Evolutionary conservation across 2,888 invertebrate species (phyloP).

Genomic region (Clusia tigrina): DNA sequence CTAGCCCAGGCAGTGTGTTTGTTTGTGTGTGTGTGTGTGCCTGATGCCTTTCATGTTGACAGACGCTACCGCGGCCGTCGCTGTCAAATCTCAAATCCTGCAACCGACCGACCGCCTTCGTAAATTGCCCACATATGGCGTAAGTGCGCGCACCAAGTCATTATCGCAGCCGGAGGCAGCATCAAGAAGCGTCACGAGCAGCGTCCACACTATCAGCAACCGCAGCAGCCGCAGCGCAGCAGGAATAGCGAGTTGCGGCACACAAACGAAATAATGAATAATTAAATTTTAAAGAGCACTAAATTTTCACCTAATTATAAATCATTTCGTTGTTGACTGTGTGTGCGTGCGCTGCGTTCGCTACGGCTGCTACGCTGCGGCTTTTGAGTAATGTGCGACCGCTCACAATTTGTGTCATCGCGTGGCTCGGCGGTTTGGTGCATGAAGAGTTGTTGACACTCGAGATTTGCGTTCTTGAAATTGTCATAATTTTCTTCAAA

Average conservation of each 20-base stretch:
- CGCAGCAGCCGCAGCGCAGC: neutral
- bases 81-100: neutral
- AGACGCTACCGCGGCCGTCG: conserved; percentile 1
- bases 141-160: neutral
- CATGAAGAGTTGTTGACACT: neutral
- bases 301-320: conserved; percentile 54
- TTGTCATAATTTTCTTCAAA: too few relatives aligned
- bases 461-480: neutral
- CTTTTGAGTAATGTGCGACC: conserved; percentile 7
- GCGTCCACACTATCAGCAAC: neutral
- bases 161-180: conserved; percentile 1
- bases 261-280: conserved; percentile 39
- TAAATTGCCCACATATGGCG: conserved; percentile 10
- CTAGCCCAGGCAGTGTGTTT: too few relatives aligned
- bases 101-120: conserved; percentile 8
- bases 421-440: neutral
- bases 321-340: conserved; percentile 34
- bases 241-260: neutral
- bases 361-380: neutral
- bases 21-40: neutral
- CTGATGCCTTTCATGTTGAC: conserved; percentile 24
- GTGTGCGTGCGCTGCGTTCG: conserved; percentile 7
- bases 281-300: conserved; percentile 54
- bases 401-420: conserved; percentile 9
- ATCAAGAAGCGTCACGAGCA: too few relatives aligned